Conservation (phyloP, 1,140 invertebrate genomes). For the Apocrypta bakeri region DNA sequence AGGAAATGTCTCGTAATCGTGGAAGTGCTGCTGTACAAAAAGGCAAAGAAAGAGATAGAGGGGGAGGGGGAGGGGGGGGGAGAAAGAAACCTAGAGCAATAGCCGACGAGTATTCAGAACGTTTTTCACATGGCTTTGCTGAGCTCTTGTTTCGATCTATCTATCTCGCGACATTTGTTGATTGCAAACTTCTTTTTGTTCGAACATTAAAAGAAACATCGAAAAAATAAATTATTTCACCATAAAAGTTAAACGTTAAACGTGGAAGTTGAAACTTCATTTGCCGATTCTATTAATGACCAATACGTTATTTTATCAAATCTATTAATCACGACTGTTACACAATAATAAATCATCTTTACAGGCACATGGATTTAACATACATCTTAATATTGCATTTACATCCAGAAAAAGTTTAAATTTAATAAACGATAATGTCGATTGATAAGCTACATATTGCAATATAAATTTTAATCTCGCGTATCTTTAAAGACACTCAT, state of each 20-base stretch:
- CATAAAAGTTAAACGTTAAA: neutral
- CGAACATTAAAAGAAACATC: too few species aligned
- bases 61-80: neutral
- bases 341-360: neutral
- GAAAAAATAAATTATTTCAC: neutral
- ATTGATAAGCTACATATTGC: too few species aligned
- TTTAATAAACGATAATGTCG: neutral
- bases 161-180: too few species aligned
- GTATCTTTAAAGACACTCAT: too few species aligned
- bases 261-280: neutral
- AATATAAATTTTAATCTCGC: too few species aligned
- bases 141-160: too few species aligned
- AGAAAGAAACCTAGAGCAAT: neutral
- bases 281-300: neutral
- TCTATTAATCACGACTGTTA: slow-evolving; percentile 10
- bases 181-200: too few species aligned
- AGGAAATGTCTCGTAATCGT: slow-evolving; percentile 38
- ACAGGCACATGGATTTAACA: neutral
- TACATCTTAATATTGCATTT: neutral
- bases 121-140: too few species aligned
- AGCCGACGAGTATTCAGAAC: neutral
- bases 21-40: slow-evolving; percentile 12
- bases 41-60: neutral
- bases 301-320: neutral
- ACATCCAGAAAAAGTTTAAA: neutral